Evolutionary conservation across 2,113 vertebrate genomes (phyloP), one percentile per base, ranked within the genome.

Genomic region (Bothrops jararaca): DNA sequence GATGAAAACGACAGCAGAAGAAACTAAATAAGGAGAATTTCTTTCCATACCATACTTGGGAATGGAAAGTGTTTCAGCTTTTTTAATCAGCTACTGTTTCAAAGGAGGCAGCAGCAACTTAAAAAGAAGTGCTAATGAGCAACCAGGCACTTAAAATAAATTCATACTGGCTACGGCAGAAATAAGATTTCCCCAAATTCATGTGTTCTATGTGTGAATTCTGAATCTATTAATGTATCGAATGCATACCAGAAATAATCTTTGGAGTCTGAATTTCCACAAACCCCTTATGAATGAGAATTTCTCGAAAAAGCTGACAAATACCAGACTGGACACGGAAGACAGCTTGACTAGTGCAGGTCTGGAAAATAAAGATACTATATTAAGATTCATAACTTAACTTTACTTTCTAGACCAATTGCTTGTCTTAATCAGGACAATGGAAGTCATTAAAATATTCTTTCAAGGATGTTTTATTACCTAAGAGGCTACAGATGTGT

Each of bases 201-300:
- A 34, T 54, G 20, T 53, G 5, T 58, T 69, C 53, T 26, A 89
- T 39, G 11, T 69, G 42, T 52, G 11, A 92, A 64, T 34, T 56
- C 20, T 64, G 56, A 85, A 58, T 39, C 18, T 3, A 58, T 39
- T 92, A 50, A 24, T 34, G 52, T 11, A 90, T 24, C 2, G n/a
- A 92, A 18, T 45, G 64, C 89, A 90, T 98, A 99, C 99, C 99
- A 96, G 99, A 99, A 97, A 99, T 99, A 92, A 99, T 99, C 98
- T 99, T 99, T 86, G 99, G 99, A 93, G 99, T 99, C 95, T 99
- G 99, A 96, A 99, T 99, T 98, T 99, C 99, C 97, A 99, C 98
- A 97, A 99, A 99, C 96, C 98, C 98, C 96, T 99, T 99, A 90
- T 96, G 97, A 97, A 97, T 98, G 92, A 99, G 98, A 60, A 98